Percentiles rank a stretch among this genome's conserved stretches.
Evolutionary conservation across 2,113 vertebrate genomes (phyloP).

Genomic region (Mandrillus leucophaeus): DNA sequence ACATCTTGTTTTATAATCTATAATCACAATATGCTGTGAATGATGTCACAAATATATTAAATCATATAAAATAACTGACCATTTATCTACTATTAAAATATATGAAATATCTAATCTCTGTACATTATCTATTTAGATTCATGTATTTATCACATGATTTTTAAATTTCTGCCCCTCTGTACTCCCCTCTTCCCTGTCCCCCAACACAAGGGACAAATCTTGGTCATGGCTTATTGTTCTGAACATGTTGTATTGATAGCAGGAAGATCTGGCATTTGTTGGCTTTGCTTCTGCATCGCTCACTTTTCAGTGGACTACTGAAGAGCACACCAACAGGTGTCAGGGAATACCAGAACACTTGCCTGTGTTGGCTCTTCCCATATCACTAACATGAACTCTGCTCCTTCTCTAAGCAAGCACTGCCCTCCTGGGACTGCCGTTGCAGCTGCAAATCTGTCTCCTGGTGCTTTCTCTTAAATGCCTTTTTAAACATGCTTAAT

Average conservation of each 20-base stretch:
- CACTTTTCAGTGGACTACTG: background rate
- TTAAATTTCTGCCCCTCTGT: background rate
- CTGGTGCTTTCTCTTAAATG: conserved; percentile 81
- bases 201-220: background rate
- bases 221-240: background rate
- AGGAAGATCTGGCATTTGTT: background rate
- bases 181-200: fast-evolving
- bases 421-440: conserved; percentile 69
- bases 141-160: background rate
- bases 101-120: background rate
- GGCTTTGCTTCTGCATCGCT: background rate
- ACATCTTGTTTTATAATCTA: background rate
- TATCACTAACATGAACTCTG: conserved; percentile 30
- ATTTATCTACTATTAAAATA: background rate
- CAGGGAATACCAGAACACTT: background rate
- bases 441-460: conserved; percentile 70
- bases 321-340: background rate
- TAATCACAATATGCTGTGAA: background rate
- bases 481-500: conserved; percentile 84
- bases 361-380: background rate
- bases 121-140: background rate
- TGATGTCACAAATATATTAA: background rate
- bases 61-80: background rate
- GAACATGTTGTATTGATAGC: fast-evolving
- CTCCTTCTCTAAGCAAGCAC: conserved; percentile 61